Percentiles rank a stretch among this genome's conserved stretches.
Conservation (phyloP, 2,797 vertebrate species). For the Poeciliopsis infans region DNA sequence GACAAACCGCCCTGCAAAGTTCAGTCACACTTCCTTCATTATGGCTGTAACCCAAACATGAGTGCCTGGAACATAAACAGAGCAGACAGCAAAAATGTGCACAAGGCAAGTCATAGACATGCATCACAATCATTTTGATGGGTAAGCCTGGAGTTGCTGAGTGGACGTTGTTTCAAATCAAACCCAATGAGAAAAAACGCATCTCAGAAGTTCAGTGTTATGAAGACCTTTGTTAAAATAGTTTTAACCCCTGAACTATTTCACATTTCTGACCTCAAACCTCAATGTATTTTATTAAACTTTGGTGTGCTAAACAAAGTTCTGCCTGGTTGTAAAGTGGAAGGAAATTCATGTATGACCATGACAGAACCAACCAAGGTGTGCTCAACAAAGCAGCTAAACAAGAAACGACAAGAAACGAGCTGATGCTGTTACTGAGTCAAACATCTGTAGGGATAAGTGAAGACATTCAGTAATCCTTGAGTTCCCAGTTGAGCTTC, state of each 20-base stretch:
- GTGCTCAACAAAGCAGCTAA: not conserved
- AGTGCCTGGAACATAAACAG: slow-evolving; percentile 39
- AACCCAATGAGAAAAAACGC: not conserved
- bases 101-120: slow-evolving; percentile 15
- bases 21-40: slow-evolving; percentile 34
- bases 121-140: not conserved
- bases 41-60: slow-evolving; percentile 37
- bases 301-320: not conserved
- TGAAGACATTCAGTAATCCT: not conserved
- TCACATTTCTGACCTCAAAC: not conserved
- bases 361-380: not conserved
- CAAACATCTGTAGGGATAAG: not conserved
- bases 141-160: not conserved
- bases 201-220: not conserved
- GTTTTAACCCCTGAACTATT: not conserved
- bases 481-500: not conserved
- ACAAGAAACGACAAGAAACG: not conserved
- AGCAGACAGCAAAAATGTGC: slow-evolving; percentile 28
- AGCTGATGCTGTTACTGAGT: not conserved
- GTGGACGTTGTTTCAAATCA: not conserved
- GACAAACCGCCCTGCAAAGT: slow-evolving; percentile 43
- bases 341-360: not conserved
- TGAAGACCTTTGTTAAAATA: not conserved
- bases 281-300: not conserved
- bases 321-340: not conserved